Percentiles rank a stretch among this genome's conserved stretches.
Conservation (phyloP, 2,113 vertebrate species). For the Gopherus evgoodei region DNA sequence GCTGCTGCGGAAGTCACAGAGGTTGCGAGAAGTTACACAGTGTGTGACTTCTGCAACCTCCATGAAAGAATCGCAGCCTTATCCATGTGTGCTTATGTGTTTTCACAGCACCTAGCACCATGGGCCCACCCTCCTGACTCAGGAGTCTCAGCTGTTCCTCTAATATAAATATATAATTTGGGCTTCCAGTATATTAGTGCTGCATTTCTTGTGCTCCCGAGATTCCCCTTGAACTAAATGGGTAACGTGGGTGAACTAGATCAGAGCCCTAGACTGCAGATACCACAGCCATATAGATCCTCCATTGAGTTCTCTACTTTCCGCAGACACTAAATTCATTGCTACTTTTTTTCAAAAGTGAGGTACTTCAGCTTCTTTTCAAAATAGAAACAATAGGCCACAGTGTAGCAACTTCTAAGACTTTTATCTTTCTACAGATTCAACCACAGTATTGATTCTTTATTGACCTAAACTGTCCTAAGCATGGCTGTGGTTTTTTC, state of each 20-base stretch:
- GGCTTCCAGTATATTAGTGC: slow-evolving; percentile 14
- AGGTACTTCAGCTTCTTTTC: slow-evolving; percentile 80
- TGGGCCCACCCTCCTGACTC: no score
- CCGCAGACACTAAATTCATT: slow-evolving; percentile 72
- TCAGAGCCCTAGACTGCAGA: slow-evolving; percentile 62
- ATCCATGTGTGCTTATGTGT: no score
- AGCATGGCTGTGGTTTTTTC: slow-evolving; percentile 86
- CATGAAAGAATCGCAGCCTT: no score
- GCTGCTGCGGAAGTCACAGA: no score
- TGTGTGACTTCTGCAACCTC: no score
- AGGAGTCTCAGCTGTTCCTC: no score
- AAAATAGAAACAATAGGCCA: slow-evolving; percentile 83
- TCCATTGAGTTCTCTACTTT: slow-evolving; percentile 63
- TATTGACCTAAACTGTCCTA: slow-evolving; percentile 96
- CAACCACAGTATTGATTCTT: slow-evolving; percentile 96
- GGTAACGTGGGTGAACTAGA: slow-evolving; percentile 71
- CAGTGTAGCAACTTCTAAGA: slow-evolving; percentile 87
- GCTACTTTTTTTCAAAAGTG: slow-evolving; percentile 65
- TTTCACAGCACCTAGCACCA: no score
- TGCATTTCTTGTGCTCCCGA: slow-evolving; percentile 39
- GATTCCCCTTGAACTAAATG: slow-evolving; percentile 59
- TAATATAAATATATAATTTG: neutral
- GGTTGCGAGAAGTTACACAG: no score
- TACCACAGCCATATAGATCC: slow-evolving; percentile 68
- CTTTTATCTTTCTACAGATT: slow-evolving; percentile 93